A percentile compares a stretch with the other conserved stretches of the same genome.
Conservation (phyloP, 1,140 invertebrate genomes). For the Tigriopus japonicus region DNA sequence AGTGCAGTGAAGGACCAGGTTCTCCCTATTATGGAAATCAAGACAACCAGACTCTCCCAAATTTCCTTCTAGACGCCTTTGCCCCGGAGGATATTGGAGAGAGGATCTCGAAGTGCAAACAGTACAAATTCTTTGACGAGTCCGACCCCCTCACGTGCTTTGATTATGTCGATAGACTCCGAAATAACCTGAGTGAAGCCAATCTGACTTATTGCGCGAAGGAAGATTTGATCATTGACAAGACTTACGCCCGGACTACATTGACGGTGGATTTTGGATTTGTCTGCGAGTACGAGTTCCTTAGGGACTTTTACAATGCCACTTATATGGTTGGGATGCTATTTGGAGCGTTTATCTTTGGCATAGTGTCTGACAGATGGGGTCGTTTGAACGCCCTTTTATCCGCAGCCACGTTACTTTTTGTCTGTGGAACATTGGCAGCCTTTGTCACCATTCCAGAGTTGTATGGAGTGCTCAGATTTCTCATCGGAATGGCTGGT, state of each 20-base stretch:
- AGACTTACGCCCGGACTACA: neutral
- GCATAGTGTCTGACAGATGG: slow-evolving; percentile 6
- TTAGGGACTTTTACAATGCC: neutral
- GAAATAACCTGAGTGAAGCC: neutral
- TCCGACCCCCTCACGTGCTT: neutral
- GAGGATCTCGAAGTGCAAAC: neutral
- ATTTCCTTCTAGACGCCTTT: neutral
- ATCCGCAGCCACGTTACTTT: neutral
- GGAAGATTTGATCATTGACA: neutral
- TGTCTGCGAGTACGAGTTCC: neutral
- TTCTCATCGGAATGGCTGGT: slow-evolving; percentile 4
- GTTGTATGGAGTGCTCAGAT: neutral
- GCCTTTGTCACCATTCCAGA: neutral
- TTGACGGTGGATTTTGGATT: neutral
- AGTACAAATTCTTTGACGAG: neutral
- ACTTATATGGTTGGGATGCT: slow-evolving; percentile 13
- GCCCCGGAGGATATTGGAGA: neutral
- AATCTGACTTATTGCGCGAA: neutral
- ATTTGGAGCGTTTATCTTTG: slow-evolving; percentile 10
- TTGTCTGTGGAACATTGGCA: neutral
- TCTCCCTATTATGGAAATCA: neutral
- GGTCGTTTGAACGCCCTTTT: neutral
- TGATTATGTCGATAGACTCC: neutral
- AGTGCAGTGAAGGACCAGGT: neutral
- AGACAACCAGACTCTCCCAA: neutral